A percentile compares a stretch with the other conserved stretches of the same genome.
phyloP scores from a whole-genome alignment of 2,888 invertebrate species.

The Theristus sp. region DNA sequence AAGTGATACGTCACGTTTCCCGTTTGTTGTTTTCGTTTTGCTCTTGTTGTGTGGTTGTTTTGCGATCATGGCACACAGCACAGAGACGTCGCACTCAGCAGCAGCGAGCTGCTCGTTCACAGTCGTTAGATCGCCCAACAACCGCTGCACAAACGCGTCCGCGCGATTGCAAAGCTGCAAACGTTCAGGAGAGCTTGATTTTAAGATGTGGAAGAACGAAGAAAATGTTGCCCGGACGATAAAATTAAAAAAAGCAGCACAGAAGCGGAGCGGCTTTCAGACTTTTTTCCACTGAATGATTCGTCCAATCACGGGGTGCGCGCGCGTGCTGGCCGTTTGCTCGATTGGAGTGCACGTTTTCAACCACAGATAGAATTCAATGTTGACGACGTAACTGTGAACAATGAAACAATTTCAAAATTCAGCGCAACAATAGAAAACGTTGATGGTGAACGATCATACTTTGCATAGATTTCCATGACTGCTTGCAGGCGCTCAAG shows the following conservation, averaged over 20 bases:
- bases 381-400: conserved; percentile 64
- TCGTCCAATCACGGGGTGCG: conserved; percentile 73
- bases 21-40: neutral
- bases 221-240: too few species aligned
- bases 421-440: too few species aligned
- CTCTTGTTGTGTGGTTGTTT: neutral
- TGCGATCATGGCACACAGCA: neutral
- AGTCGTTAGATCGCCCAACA: too few species aligned
- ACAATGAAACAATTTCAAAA: too few species aligned
- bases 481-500: neutral
- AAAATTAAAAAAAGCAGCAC: neutral
- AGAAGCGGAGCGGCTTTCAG: conserved; percentile 4
- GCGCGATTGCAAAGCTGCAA: too few species aligned
- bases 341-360: conserved; percentile 48
- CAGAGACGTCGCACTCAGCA: neutral
- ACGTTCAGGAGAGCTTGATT: too few species aligned
- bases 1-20: neutral
- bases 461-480: neutral
- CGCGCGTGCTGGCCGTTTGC: conserved; percentile 41
- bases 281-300: conserved; percentile 50
- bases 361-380: conserved; percentile 62
- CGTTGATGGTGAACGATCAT: too few species aligned
- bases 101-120: neutral
- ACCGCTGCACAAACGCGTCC: too few species aligned
- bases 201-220: too few species aligned